These are phyloP conservation scores for Herminia tarsipennalis DNA, from an alignment of 2,888 invertebrate genomes.

Conservation along the genomic window DNA sequence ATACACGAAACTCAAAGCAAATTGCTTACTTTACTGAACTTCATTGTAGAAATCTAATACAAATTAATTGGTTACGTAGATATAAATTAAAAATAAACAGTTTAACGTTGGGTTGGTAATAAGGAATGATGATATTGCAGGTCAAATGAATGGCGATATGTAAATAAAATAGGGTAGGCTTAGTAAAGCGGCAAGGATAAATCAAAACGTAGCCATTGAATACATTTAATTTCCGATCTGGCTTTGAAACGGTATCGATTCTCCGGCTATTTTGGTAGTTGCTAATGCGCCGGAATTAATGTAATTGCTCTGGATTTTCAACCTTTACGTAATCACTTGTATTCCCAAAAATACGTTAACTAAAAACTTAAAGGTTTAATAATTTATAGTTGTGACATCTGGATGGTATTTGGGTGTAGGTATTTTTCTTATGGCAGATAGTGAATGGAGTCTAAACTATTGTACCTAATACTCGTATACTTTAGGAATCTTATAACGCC, in stretches of 20 bases:
- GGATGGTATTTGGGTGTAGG: no score
- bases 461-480: no score
- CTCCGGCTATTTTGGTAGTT: conserved; percentile 51
- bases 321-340: conserved; percentile 12
- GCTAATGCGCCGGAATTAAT: conserved; percentile 61
- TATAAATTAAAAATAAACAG: conserved; percentile 17
- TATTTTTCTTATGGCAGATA: no score
- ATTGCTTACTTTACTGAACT: conserved; percentile 48
- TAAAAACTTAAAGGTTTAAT: no score
- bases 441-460: no score
- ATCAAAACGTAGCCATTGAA: conserved; percentile 66
- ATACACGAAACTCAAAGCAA: conserved; percentile 46
- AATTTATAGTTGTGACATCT: no score
- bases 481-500: no score
- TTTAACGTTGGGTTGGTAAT: conserved; percentile 11
- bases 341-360: background rate
- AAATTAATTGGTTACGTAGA: conserved; percentile 15
- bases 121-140: conserved; percentile 28
- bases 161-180: conserved; percentile 44
- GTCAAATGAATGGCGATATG: conserved; percentile 23
- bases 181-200: conserved; percentile 52
- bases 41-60: conserved; percentile 18
- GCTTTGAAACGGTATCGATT: conserved; percentile 59
- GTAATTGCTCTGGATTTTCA: conserved; percentile 45
- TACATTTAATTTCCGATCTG: conserved; percentile 68